These are phyloP conservation scores for Hystrix cristata DNA, from an alignment of 2,113 vertebrate genomes.

Conservation along the genomic window DNA sequence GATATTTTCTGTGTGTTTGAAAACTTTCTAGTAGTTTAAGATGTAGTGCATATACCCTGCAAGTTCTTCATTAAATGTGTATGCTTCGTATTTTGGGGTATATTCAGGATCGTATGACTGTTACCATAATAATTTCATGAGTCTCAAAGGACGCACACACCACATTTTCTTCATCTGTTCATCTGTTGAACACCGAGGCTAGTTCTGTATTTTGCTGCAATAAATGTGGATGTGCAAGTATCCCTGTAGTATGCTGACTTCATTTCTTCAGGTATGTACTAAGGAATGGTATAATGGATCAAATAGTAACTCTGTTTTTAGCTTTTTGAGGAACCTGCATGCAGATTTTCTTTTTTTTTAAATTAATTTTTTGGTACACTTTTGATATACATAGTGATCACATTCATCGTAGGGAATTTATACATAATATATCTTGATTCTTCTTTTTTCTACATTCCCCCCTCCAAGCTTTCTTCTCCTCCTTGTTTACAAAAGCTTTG, in stretches of 20 bases:
- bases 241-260: neutral
- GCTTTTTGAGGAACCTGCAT: neutral
- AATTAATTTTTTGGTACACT: too few relatives aligned
- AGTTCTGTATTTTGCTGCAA: neutral
- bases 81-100: neutral
- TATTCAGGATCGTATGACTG: neutral
- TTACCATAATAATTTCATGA: neutral
- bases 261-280: neutral
- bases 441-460: too few relatives aligned
- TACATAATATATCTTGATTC: too few relatives aligned
- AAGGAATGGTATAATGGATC: neutral
- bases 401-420: too few relatives aligned
- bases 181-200: too few relatives aligned
- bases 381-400: too few relatives aligned
- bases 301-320: neutral
- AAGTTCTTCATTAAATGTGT: neutral
- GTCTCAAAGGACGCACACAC: neutral
- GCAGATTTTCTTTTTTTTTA: neutral
- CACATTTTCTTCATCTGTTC: neutral
- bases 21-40: constrained; percentile 2
- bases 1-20: constrained; percentile 44
- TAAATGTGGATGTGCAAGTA: neutral
- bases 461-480: too few relatives aligned
- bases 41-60: neutral
- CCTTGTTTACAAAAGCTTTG: too few relatives aligned